Conservation (phyloP, 2,113 vertebrate genomes). For the Chloropsis hardwickii region DNA sequence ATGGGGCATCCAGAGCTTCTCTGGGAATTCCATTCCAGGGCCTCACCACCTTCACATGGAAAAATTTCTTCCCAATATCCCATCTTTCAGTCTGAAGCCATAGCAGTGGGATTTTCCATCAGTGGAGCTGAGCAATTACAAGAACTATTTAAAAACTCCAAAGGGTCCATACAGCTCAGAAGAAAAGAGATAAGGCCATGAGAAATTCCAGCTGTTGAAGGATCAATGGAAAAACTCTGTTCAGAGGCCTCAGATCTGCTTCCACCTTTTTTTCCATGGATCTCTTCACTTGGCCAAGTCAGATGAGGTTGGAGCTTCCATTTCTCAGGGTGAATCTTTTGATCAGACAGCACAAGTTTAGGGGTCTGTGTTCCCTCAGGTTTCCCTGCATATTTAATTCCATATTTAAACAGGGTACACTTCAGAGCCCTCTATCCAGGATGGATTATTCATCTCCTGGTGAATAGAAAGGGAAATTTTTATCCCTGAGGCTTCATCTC, state of each 20-base stretch:
- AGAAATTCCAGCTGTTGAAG: neutral
- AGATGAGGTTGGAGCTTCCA: neutral
- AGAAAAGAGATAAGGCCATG: neutral
- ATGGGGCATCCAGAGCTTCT: neutral
- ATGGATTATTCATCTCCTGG: neutral
- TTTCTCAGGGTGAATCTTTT: neutral
- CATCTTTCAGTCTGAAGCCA: accelerated
- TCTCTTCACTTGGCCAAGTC: neutral
- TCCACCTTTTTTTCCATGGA: neutral
- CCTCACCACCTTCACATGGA: neutral
- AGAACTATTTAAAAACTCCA: neutral
- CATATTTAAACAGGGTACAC: neutral
- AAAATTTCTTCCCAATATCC: neutral
- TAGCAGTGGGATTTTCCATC: neutral
- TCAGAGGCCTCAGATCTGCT: neutral
- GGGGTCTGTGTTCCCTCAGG: neutral
- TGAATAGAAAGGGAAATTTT: neutral
- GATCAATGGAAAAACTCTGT: neutral
- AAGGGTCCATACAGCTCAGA: neutral
- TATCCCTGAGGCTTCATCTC: neutral
- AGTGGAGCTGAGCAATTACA: neutral
- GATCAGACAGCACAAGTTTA: neutral
- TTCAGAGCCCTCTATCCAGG: accelerated
- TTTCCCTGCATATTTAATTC: neutral
- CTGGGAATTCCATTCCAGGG: neutral